Conservation (phyloP, 2,797 vertebrate genomes). For the Malurus splendens region DNA sequence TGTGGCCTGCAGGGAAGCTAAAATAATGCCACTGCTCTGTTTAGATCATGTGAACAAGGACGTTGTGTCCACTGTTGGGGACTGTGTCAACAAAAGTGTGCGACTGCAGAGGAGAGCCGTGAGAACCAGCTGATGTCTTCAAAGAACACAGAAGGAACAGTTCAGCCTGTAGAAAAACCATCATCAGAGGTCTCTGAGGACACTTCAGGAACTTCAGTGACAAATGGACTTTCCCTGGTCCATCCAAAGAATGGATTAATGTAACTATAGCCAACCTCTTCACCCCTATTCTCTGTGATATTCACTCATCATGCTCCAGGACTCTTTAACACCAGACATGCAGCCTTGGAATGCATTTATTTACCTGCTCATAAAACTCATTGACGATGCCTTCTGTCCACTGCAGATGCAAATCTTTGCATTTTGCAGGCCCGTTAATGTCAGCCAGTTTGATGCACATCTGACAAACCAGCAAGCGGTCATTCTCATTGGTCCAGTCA, state of each 20-base stretch:
- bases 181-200: neutral
- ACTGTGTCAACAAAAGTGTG: neutral
- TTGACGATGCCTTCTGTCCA: slow-evolving; percentile 98
- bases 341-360: neutral
- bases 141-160: neutral
- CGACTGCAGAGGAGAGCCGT: neutral
- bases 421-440: slow-evolving; percentile 94
- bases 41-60: neutral
- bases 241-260: neutral
- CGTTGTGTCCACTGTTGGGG: neutral
- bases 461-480: slow-evolving; percentile 93
- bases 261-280: neutral
- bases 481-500: slow-evolving; percentile 98
- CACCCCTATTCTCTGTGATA: neutral
- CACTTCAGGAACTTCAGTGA: neutral
- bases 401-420: slow-evolving; percentile 91
- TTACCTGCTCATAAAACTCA: slow-evolving; percentile 97
- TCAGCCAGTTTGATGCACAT: slow-evolving; percentile 99
- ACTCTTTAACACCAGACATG: neutral
- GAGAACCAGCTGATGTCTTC: neutral
- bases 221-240: neutral
- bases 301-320: neutral
- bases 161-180: neutral
- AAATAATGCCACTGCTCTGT: neutral
- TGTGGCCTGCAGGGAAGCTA: neutral